Base-by-base conservation (phyloP, 2,113 vertebrate species). In the Lepisosteus osseus region DNA sequence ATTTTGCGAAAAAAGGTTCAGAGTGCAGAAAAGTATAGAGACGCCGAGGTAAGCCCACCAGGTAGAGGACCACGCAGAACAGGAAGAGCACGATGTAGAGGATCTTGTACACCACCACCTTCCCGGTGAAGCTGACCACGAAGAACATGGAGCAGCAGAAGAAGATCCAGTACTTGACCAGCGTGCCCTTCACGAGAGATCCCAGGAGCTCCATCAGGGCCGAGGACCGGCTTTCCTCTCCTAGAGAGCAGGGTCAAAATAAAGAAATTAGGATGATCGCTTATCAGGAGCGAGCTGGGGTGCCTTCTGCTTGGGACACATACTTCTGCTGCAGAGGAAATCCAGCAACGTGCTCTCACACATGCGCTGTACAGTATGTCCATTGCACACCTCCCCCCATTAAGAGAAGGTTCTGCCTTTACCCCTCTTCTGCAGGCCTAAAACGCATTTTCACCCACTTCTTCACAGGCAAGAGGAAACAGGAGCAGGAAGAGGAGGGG, bases 71-170 rank as follows among this genome's bases (percentile, higher is more conserved):
- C 47, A 87, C 85, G 42, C 85, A 86, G 79, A 90, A 82, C n/a
- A 82, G 74, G 67, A 94, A 90, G 45, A 94, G 84, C 70, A 90
- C 79, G 57, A 87, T 57, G 15, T 88, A 90, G 72, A 91, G 82
- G 70, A 89, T 91, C 87, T 91, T 87, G 75, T 92, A 90, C 7
- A 85, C 84, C 0, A 82, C 89, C 29, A 85, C 74, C 65, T 87
- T 92, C 77, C 92, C 88, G 0, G 76, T 82, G 76, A 92, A 92
- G 82, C 93, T 92, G 82, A 91, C 71, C 12, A 91, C 66, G 73
- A 90, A 91, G 80, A 93, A 89, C 84, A 92, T 88, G 70, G 85
- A 84, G 67, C 87, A 86, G 68, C 93, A 94, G 81, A 90, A 86
- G 54, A 88, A 84, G 73, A 92, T 91, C 90, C 90, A 90, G 81